Evolutionary conservation across 2,113 vertebrate species (phyloP), one percentile per base, ranked within the genome.

Genomic region (Furnarius figulus): DNA sequence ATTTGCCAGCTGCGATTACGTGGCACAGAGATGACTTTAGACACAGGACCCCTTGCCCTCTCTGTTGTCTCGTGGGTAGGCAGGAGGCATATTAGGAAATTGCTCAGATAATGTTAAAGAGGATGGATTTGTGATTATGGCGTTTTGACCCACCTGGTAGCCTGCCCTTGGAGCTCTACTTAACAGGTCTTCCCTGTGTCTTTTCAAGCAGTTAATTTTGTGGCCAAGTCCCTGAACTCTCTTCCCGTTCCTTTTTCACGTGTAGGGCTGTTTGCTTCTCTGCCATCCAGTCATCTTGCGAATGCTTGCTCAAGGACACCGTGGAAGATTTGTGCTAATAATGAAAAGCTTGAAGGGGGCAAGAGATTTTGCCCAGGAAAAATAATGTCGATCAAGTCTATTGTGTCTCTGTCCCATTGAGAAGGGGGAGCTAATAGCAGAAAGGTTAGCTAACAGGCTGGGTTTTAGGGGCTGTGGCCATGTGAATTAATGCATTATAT

Each of bases 181-280:
- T 95, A 97, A 95, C 88, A 85, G 94, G 93, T 93, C 95, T 90
- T 94, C 70, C 72, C 90, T 56, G 47, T 87, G 87, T 78, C 91
- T 97, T 92, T 61, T 31, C 40, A 87, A 91, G 96, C 91, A 82
- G 89, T 97, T 97, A 97, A 95, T 93, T 94, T 86, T 92, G 96
- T 94, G 95, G 87, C 95, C 85, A 90, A 91, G 89, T 94, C 96
- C 95, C 97, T 97, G 95, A 97, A 97, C 96, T 97, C 91, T 96
- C 89, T 89, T 96, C 80, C 89, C 24, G 0, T 96, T 92, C 93
- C 75, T 93, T 91, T 95, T 92, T 91, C 89, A 91, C 9, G 16
- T 53, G 88, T 85, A 92, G 89, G 63, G 96, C 61, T 97, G 78
- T 96, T 97, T 93, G 91, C 91, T 87, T 90, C 95, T 96, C 93